Conservation (phyloP, 2,797 vertebrate species). For the Sebastes vulpes region DNA sequence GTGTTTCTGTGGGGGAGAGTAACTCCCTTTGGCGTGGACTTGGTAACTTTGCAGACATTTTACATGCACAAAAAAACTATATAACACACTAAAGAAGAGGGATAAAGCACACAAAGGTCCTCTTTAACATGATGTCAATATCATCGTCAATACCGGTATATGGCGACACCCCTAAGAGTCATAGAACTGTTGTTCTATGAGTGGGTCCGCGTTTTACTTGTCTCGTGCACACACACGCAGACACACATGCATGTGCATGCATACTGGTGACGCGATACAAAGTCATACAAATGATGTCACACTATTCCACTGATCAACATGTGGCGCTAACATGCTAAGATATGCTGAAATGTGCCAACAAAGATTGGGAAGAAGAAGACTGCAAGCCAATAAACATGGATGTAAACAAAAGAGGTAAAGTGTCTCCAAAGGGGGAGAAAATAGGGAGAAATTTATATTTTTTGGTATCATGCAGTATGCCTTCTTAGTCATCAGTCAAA, state of each 20-base stretch:
- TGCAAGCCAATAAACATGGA: not conserved
- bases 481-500: conserved; percentile 13
- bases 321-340: not conserved
- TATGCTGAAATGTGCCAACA: not conserved
- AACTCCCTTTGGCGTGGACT: too few species aligned
- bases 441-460: not conserved
- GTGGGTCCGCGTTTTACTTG: not conserved
- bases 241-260: not conserved
- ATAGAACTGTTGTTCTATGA: not conserved
- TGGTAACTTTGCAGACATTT: too few species aligned
- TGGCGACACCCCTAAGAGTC: too few species aligned
- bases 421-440: too few species aligned
- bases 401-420: not conserved
- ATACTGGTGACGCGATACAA: not conserved
- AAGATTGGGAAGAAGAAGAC: not conserved
- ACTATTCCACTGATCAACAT: not conserved
- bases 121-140: too few species aligned
- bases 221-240: not conserved
- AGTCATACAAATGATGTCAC: not conserved
- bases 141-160: too few species aligned
- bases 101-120: too few species aligned
- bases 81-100: too few species aligned
- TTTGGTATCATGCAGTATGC: not conserved
- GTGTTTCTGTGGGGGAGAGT: too few species aligned
- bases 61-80: too few species aligned